Conservation (phyloP, 2,888 invertebrate species). For the Diarsia dahlii region DNA sequence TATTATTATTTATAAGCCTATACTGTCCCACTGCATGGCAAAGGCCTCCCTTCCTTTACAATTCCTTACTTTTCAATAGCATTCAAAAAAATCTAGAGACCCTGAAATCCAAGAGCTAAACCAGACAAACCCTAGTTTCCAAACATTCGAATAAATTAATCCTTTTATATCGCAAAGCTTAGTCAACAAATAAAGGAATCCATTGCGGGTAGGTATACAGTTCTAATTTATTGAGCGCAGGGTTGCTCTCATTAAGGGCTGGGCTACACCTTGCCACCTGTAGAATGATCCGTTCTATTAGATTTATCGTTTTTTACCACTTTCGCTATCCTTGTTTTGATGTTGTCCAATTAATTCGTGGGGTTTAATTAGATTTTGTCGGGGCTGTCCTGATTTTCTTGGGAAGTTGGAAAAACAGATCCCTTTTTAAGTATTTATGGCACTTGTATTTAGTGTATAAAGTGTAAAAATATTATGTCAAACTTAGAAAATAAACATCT, state of each 20-base stretch:
- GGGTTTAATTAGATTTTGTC: conserved; percentile 36
- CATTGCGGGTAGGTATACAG: conserved; percentile 75
- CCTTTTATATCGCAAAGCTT: conserved; percentile 35
- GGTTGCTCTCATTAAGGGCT: conserved; percentile 83
- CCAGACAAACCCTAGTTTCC: neutral
- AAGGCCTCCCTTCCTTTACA: too few relatives aligned
- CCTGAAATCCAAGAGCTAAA: neutral
- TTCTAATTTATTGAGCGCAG: conserved; percentile 85
- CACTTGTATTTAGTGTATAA: neutral
- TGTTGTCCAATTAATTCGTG: conserved; percentile 43
- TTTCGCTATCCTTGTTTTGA: conserved; percentile 64
- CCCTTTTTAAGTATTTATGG: rapidly evolving
- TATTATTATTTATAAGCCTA: too few relatives aligned
- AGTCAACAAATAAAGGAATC: conserved; percentile 71
- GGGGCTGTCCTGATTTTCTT: conserved; percentile 1
- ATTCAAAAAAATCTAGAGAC: neutral
- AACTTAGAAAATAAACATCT: too few relatives aligned
- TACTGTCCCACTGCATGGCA: too few relatives aligned
- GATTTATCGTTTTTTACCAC: conserved; percentile 77
- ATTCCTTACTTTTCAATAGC: neutral
- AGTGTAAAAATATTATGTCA: too few relatives aligned
- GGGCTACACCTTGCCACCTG: conserved; percentile 84
- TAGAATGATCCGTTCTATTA: conserved; percentile 80
- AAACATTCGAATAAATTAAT: conserved; percentile 27
- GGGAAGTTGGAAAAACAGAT: neutral